Base-by-base conservation (phyloP, 2,888 invertebrate genomes). In the Brenthis ino region DNA sequence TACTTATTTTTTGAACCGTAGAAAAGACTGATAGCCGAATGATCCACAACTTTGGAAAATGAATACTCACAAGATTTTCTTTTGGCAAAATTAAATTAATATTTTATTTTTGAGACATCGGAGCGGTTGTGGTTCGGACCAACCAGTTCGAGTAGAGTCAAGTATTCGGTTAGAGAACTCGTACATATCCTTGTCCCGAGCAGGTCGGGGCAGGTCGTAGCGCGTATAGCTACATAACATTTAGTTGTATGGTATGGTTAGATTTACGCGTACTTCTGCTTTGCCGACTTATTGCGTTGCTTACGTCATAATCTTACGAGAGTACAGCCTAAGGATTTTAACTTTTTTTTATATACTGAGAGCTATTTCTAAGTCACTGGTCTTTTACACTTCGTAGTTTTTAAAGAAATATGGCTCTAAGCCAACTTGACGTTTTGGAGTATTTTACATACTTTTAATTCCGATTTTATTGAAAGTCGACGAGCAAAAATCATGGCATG, bases 321-420 rank as follows among this genome's bases (percentile, higher is more conserved):
- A 91, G 92, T 92, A 91, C 92, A 92, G 92, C 92, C 92, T 92
- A 92, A 92, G 92, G 91, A 93, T 92, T 92, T 92, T 92, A 93
- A 93, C 91, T 82, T 88, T 91, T 85, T 88, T 90, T 89, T 88
- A 87, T 86, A 88, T 85, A 84, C 92, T 91, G 92, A 91, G 93
- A 92, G 93, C 93, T 93, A 93, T 92, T 92, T 87, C 93, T 93
- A 91, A 92, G 91, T 93, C 92, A 85, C 92, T 87, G 87, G 74
- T 87, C 88, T 91, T 91, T 86, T 88, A 90, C 88, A 83, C 86
- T 86, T 89, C 86, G 84, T 90, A 87, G 84, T 84, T 72, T 75
- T 79, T 83, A 85, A 86, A 78, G 84, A 85, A 85, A 83, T 82
- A 83, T 82, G 91, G 91, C 91, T 90, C 73, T 82, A 80, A 90